Percentiles rank a stretch among this genome's conserved stretches.
These are phyloP conservation scores for Orycteropus afer DNA, from an alignment of 2,113 vertebrate species.

Conservation along the genomic window DNA sequence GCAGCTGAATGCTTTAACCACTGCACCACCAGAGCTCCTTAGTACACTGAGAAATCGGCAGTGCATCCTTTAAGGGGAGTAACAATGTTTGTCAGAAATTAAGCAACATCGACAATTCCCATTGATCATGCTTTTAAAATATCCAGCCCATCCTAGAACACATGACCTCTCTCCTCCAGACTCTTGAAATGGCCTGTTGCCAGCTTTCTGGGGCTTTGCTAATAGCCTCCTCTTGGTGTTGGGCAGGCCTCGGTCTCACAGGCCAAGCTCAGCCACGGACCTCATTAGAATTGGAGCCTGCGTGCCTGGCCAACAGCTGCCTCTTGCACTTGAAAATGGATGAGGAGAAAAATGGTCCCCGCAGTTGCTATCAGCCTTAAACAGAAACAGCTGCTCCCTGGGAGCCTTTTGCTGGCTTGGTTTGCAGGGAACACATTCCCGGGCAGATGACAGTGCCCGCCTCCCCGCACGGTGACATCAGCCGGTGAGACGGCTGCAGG, in stretches of 20 bases:
- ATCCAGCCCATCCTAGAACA: not conserved
- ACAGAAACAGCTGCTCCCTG: conserved; percentile 81
- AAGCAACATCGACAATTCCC: not conserved
- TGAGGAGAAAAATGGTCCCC: conserved; percentile 73
- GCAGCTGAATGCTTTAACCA: too few species aligned
- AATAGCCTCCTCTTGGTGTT: conserved; percentile 57
- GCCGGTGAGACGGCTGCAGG: not conserved
- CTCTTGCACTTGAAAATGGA: conserved; percentile 68
- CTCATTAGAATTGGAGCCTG: conserved; percentile 76
- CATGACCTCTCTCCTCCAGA: not conserved
- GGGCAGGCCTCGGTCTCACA: conserved; percentile 58
- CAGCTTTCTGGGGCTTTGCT: conserved; percentile 47
- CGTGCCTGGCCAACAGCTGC: conserved; percentile 75
- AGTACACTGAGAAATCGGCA: not conserved
- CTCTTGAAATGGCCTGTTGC: conserved; percentile 45
- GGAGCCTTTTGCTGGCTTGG: conserved; percentile 54
- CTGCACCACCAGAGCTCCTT: not conserved
- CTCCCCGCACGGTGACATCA: conserved; percentile 16
- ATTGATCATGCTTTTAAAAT: not conserved
- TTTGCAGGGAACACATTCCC: conserved; percentile 26
- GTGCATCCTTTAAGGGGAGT: not conserved
- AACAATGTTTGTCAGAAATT: not conserved
- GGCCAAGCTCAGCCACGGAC: conserved; percentile 65
- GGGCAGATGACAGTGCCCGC: conserved; percentile 8
- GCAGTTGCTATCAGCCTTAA: conserved; percentile 72